Evolutionary conservation across 2,113 vertebrate species (phyloP).

Genomic region (Litocranius walleri): DNA sequence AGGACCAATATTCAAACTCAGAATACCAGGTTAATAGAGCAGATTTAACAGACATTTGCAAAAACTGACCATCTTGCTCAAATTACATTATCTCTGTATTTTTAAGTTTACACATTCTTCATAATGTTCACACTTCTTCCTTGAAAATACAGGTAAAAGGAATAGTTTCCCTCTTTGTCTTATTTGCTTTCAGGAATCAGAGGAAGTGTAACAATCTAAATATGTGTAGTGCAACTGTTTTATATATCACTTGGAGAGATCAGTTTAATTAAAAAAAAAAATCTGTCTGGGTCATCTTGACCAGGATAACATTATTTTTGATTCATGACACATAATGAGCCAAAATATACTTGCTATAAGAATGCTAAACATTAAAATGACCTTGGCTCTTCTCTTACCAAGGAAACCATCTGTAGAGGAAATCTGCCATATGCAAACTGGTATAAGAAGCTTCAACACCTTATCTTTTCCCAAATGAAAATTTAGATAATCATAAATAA

Average conservation of each 20-base stretch:
- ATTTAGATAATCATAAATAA: constrained; percentile 31
- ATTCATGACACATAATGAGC: constrained; percentile 13
- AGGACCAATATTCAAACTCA: neutral
- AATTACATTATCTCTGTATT: neutral
- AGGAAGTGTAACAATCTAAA: neutral
- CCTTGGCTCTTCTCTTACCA: neutral
- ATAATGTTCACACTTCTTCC: neutral
- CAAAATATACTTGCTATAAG: constrained; percentile 20
- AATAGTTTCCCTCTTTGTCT: neutral
- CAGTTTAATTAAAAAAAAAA: neutral
- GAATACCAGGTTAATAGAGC: neutral
- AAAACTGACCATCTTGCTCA: neutral
- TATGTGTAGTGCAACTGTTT: neutral
- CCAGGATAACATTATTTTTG: constrained; percentile 20
- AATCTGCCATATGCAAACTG: constrained; percentile 28
- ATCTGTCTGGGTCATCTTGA: constrained; percentile 28
- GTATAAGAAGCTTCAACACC: constrained; percentile 16
- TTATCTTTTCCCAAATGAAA: constrained; percentile 12
- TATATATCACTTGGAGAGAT: neutral
- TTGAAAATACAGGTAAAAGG: neutral
- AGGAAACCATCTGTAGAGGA: constrained; percentile 46
- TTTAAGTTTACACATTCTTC: neutral
- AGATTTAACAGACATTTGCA: neutral
- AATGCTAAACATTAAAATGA: constrained; percentile 49
- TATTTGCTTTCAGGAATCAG: neutral